Percentiles rank a stretch among this genome's conserved stretches.
These are phyloP conservation scores for Drosophila subsilvestris DNA, from an alignment of 2,888 invertebrate species.

Conservation along the genomic window DNA sequence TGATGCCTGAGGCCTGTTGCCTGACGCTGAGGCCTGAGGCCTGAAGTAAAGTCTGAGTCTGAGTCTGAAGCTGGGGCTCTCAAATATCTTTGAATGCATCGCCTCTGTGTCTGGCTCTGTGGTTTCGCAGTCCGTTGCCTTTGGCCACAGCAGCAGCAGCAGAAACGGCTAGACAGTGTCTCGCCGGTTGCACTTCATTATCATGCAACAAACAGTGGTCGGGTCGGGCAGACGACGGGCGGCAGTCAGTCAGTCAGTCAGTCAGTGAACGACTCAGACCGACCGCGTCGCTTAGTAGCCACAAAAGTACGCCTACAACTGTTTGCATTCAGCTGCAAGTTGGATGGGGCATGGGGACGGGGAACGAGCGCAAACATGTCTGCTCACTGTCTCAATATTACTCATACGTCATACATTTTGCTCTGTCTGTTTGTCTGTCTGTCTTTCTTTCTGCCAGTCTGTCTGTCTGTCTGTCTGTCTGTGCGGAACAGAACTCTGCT, in stretches of 20 bases:
- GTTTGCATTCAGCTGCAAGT: conserved; percentile 53
- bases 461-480: conserved; percentile 2
- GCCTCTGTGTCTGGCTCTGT: conserved; percentile 51
- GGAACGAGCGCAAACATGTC: conserved; percentile 25
- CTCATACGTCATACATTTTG: conserved; percentile 68
- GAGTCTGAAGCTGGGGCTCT: conserved; percentile 47
- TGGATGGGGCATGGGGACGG: neutral
- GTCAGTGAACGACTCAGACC: conserved; percentile 24
- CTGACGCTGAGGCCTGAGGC: conserved; percentile 1
- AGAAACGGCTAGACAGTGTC: conserved; percentile 82
- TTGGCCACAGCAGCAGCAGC: conserved; percentile 50
- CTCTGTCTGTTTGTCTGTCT: neutral
- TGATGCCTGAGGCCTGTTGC: no score
- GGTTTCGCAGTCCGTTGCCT: conserved; percentile 45
- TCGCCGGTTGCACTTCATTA: conserved; percentile 82
- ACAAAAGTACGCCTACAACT: conserved; percentile 68
- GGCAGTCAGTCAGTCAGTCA: conserved; percentile 49
- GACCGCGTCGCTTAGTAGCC: conserved; percentile 51
- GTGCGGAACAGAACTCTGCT: conserved; percentile 48
- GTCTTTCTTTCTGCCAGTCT: conserved; percentile 3
- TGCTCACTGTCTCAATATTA: conserved; percentile 57
- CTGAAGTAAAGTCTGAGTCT: conserved; percentile 48
- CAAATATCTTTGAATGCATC: conserved; percentile 48
- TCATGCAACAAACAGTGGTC: conserved; percentile 74
- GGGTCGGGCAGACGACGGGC: conserved; percentile 50